Evolutionary conservation across 2,888 invertebrate genomes (phyloP).

Genomic region (Pyrgus malvae): DNA sequence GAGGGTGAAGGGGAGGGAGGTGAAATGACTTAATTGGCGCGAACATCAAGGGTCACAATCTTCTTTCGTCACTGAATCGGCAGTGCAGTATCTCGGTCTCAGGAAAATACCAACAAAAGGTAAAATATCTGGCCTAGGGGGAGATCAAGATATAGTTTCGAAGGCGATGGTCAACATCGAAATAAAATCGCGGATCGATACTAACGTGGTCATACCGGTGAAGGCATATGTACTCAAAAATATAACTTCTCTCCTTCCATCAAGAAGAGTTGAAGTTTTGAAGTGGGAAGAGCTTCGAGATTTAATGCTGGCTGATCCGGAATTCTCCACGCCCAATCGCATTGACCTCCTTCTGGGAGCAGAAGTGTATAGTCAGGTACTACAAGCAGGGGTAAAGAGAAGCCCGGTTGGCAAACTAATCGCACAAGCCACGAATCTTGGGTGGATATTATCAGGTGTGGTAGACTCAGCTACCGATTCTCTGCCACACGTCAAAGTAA

Average conservation of each 20-base stretch:
- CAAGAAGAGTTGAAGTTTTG: background rate
- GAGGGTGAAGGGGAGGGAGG: no score
- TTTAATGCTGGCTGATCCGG: slow-evolving; percentile 27
- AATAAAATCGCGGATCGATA: background rate
- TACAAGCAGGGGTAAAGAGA: slow-evolving; percentile 30
- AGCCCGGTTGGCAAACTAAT: background rate
- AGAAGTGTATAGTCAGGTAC: slow-evolving; percentile 34
- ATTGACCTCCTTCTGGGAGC: slow-evolving; percentile 36
- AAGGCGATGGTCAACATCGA: background rate
- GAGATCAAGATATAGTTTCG: background rate
- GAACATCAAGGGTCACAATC: slow-evolving; percentile 38
- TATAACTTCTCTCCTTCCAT: slow-evolving; percentile 7
- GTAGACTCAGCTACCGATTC: background rate
- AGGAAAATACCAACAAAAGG: slow-evolving; percentile 15
- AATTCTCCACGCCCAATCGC: slow-evolving; percentile 30
- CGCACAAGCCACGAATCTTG: slow-evolving; percentile 7
- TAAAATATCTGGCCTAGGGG: slow-evolving; percentile 13
- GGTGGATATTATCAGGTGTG: slow-evolving; percentile 6
- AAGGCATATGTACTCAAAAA: slow-evolving; percentile 3
- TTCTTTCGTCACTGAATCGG: slow-evolving; percentile 35
- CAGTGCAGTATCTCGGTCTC: slow-evolving; percentile 29
- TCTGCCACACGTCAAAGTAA: slow-evolving; percentile 1
- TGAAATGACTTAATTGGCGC: no score
- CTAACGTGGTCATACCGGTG: background rate
- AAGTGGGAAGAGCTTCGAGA: background rate